Evolutionary conservation across 2,797 vertebrate genomes (phyloP).

Genomic region (Bovichtus variegatus): DNA sequence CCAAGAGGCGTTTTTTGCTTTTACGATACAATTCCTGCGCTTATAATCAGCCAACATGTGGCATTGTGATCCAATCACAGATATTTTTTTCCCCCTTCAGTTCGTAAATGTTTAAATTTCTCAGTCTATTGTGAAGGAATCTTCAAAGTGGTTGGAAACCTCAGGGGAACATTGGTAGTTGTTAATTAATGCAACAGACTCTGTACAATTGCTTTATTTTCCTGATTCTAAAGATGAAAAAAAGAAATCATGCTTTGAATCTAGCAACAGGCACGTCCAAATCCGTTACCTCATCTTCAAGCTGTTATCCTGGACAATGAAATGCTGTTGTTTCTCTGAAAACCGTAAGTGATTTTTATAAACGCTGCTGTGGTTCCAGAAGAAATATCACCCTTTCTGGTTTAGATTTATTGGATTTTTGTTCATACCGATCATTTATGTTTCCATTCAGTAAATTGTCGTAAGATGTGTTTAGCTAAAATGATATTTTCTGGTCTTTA

Average conservation of each 20-base stretch:
- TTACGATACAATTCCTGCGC: constrained; percentile 78
- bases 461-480: constrained; percentile 71
- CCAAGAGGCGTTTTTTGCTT: constrained; percentile 77
- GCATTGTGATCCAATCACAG: constrained; percentile 83
- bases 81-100: constrained; percentile 55
- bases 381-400: constrained; percentile 52
- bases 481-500: constrained; percentile 72
- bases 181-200: constrained; percentile 83
- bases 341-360: constrained; percentile 71
- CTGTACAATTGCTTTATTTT: constrained; percentile 77
- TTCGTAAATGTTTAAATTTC: constrained; percentile 80
- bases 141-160: constrained; percentile 82
- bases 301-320: constrained; percentile 69
- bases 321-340: constrained; percentile 68
- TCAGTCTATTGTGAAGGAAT: constrained; percentile 79
- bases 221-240: constrained; percentile 71
- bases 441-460: constrained; percentile 78
- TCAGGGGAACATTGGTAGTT: constrained; percentile 78
- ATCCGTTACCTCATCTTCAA: constrained; percentile 75
- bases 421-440: constrained; percentile 65
- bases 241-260: constrained; percentile 67
- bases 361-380: constrained; percentile 63
- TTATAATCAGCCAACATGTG: constrained; percentile 83
- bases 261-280: constrained; percentile 72
- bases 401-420: constrained; percentile 74